phyloP scores from a whole-genome alignment of 1,140 invertebrate species.

The Drosophila asahinai region DNA sequence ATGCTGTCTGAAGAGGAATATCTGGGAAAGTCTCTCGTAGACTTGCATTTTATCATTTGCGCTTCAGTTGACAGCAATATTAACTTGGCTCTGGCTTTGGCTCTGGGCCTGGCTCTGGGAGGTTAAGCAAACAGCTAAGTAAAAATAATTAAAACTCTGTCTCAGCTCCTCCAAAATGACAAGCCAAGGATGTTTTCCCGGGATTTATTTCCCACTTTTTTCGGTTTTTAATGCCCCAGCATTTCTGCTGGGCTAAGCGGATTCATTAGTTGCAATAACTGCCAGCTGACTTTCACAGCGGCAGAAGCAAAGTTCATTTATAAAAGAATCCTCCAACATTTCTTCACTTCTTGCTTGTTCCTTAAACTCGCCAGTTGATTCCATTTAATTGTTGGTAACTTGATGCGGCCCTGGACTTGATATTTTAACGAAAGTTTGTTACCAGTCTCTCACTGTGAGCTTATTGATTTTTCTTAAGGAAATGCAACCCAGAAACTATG shows the following conservation, averaged over 20 bases:
- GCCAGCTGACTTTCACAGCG: constrained; percentile 49
- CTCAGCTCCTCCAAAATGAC: constrained; percentile 40
- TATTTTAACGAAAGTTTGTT: neutral
- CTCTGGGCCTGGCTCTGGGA: neutral
- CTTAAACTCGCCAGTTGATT: constrained; percentile 11
- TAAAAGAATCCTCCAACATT: constrained; percentile 41
- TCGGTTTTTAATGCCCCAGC: constrained; percentile 26
- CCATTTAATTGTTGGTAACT: constrained; percentile 28
- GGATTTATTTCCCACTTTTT: constrained; percentile 15
- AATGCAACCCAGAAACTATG: neutral
- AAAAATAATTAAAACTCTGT: constrained; percentile 79
- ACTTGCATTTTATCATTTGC: constrained; percentile 76
- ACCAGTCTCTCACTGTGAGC: neutral
- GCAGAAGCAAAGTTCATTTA: constrained; percentile 57
- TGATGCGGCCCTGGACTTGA: neutral
- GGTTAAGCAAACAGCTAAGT: constrained; percentile 64
- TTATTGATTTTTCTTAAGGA: neutral
- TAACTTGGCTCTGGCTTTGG: constrained; percentile 44
- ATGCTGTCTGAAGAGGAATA: neutral
- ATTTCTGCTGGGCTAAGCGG: constrained; percentile 58
- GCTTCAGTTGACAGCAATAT: constrained; percentile 76
- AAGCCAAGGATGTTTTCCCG: constrained; percentile 37
- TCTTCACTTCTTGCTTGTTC: constrained; percentile 3
- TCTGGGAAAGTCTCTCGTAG: constrained; percentile 21
- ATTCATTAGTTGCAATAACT: constrained; percentile 79